Evolutionary conservation across 1,140 invertebrate genomes (phyloP).

Genomic region (Platyscapa corneri): DNA sequence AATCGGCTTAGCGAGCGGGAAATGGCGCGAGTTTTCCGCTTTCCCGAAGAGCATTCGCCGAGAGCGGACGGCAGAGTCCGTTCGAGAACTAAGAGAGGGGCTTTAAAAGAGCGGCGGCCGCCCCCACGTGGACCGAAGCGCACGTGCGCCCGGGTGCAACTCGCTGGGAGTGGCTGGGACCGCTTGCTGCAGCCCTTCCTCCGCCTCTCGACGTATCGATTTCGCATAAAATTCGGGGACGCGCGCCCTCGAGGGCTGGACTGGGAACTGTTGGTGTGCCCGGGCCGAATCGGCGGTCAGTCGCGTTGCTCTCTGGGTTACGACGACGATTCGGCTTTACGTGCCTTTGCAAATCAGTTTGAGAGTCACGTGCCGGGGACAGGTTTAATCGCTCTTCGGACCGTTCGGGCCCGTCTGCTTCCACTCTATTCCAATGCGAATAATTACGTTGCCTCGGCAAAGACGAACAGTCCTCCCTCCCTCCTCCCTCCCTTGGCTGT

Average conservation of each 20-base stretch:
- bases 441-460: too few species aligned
- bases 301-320: background rate
- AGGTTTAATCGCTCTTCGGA: background rate
- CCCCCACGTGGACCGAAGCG: background rate
- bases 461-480: too few species aligned
- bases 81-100: too few species aligned
- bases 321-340: background rate
- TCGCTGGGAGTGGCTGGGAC: background rate
- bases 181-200: background rate
- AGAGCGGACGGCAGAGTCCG: too few species aligned
- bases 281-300: background rate
- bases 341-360: background rate
- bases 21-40: too few species aligned
- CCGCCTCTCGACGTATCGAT: slow-evolving; percentile 55
- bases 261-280: too few species aligned
- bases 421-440: too few species aligned
- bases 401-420: background rate
- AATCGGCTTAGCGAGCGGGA: too few species aligned
- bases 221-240: slow-evolving; percentile 57
- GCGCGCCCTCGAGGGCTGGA: too few species aligned
- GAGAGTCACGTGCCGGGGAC: background rate
- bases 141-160: background rate
- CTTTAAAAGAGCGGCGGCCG: too few species aligned
- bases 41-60: too few species aligned
- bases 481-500: background rate